These are phyloP conservation scores for Heteromormyrus szaboi DNA, from an alignment of 2,797 vertebrate genomes.

Conservation along the genomic window DNA sequence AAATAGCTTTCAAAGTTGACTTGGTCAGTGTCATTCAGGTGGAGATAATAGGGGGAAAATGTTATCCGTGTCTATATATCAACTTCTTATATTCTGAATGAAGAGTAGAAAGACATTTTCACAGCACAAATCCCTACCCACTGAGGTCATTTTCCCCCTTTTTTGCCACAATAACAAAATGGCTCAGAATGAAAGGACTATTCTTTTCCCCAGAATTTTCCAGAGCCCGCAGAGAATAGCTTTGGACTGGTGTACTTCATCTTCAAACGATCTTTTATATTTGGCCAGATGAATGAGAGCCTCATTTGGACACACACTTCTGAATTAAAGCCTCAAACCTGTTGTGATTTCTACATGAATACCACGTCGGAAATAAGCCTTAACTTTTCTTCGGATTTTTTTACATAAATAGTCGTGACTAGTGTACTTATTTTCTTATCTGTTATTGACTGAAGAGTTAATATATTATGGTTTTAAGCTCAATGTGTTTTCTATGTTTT, in stretches of 20 bases:
- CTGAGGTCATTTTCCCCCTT: constrained; percentile 9
- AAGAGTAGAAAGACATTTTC: constrained; percentile 16
- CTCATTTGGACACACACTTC: not conserved
- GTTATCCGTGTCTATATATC: not conserved
- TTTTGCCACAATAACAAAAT: constrained; percentile 18
- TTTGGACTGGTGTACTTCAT: not conserved
- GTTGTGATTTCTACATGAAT: not conserved
- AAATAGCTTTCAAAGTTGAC: not conserved
- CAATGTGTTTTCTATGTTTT: not conserved
- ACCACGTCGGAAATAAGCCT: not conserved
- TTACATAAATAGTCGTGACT: not conserved
- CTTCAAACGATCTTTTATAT: not conserved
- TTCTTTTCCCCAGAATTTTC: not conserved
- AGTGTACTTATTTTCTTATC: not conserved
- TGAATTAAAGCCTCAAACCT: not conserved
- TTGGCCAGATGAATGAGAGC: not conserved
- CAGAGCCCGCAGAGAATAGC: not conserved
- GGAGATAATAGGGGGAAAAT: not conserved
- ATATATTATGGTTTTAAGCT: not conserved
- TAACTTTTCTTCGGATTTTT: not conserved
- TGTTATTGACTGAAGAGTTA: not conserved
- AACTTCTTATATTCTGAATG: not conserved
- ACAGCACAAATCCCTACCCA: constrained; percentile 23
- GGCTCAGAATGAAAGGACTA: constrained; percentile 4
- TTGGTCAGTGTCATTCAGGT: not conserved